Conservation (phyloP, 2,113 vertebrate species). For the Lepus americanus region DNA sequence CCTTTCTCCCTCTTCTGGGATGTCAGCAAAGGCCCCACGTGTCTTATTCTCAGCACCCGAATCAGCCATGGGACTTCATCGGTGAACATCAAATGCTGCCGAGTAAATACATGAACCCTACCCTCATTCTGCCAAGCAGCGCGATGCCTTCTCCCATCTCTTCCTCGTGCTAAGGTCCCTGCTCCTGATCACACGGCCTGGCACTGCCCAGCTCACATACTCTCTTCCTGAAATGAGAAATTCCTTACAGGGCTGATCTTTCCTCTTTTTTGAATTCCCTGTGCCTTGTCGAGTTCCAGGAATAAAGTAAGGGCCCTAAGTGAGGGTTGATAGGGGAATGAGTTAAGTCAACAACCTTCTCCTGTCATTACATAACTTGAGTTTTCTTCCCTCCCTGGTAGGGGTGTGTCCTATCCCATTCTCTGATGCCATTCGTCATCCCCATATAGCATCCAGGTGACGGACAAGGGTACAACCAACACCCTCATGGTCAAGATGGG, state of each 20-base stretch:
- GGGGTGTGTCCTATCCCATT: not conserved
- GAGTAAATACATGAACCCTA: not conserved
- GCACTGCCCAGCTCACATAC: not conserved
- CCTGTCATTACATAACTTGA: not conserved
- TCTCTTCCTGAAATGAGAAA: not conserved
- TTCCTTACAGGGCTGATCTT: not conserved
- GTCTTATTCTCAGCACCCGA: not conserved
- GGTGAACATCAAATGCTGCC: not conserved
- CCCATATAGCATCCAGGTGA: no score
- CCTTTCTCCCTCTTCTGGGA: not conserved
- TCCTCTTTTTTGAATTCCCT: not conserved
- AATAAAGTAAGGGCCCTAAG: not conserved
- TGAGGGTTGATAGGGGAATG: not conserved
- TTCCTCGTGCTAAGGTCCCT: not conserved
- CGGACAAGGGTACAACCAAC: not conserved
- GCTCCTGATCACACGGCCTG: not conserved
- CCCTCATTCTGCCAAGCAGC: not conserved
- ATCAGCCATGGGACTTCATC: not conserved
- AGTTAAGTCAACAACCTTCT: not conserved
- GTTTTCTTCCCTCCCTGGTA: not conserved
- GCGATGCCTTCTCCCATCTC: not conserved
- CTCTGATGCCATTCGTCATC: not conserved
- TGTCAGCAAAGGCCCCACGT: not conserved
- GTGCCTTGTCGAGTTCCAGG: not conserved
- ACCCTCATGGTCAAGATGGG: not conserved